These are phyloP conservation scores for Ciconia stormi DNA, from an alignment of 2,113 vertebrate genomes.

Conservation along the genomic window DNA sequence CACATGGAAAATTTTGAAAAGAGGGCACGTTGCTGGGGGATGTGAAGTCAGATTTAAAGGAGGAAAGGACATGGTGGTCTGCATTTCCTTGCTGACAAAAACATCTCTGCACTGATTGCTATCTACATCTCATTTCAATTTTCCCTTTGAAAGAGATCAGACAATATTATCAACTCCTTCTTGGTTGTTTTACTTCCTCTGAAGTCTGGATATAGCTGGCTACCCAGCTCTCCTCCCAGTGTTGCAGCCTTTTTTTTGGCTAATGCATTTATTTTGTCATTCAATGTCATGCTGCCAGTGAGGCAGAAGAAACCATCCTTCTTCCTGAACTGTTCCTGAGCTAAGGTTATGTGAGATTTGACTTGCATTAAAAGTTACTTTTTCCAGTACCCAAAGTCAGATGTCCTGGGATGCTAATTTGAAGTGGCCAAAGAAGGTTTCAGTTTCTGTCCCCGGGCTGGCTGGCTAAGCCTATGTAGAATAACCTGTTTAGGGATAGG, in stretches of 20 bases:
- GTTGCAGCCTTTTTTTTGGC: neutral
- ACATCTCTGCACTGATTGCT: neutral
- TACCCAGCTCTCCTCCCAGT: neutral
- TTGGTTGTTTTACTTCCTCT: slow-evolving; percentile 17
- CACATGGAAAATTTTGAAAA: neutral
- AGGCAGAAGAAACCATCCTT: neutral
- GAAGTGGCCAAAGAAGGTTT: neutral
- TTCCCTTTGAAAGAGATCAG: slow-evolving; percentile 49
- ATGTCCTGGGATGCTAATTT: neutral
- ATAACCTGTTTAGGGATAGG: accelerated
- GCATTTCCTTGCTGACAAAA: neutral
- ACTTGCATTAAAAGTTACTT: neutral
- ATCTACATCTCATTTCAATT: slow-evolving; percentile 34
- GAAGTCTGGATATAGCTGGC: neutral
- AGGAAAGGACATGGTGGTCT: neutral
- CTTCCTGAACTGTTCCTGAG: neutral
- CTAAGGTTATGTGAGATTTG: neutral
- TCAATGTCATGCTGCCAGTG: accelerated
- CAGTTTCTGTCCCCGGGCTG: neutral
- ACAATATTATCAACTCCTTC: slow-evolving; percentile 7
- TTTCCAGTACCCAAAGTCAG: neutral
- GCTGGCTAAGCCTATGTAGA: neutral
- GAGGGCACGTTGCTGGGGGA: neutral
- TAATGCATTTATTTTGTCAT: neutral
- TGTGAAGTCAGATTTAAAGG: neutral